Base-by-base conservation (phyloP, 1,140 invertebrate species). In the Drosophila ficusphila region DNA sequence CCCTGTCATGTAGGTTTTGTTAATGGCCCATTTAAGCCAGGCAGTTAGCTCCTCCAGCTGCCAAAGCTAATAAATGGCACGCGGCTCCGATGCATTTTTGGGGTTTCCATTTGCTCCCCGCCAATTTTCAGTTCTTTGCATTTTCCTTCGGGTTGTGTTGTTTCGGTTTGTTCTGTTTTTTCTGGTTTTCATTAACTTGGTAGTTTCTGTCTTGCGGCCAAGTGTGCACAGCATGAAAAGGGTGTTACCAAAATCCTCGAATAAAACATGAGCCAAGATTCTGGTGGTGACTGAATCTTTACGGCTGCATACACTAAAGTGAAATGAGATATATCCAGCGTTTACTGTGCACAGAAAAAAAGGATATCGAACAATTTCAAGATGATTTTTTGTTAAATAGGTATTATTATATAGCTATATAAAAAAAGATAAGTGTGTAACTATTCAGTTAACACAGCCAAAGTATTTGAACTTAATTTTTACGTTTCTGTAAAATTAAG, bases 51-150 rank as follows among this genome's bases (percentile, higher is more conserved):
- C 14, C 36, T 52, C 16, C 29, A 12, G 4, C 70, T 78, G 69
- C 62, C 69, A 68, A 86, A 42, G 47, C 54, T 36, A 79, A 76
- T 71, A 85, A 79, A 85, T 76, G 81, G 44, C 81, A 79, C 56
- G 46, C 79, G 44, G 52, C 38, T 34, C 47, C 58, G 27, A 53
- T 72, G 54, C 58, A 71, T 16, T 53, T 53, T 56, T 8, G 23
- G 42, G n/a, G 18, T 16, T 52, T 11, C 6, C 36, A 18, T 27
- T 16, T 19, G 16, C 23, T 9, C 9, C 1, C 3, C 25, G 4
- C 33, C 42, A 31, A 39, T 61, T 64, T 46, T 47, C 23, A 12
- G 9, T 21, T 48, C 34, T 34, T 14, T 76, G 54, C 47, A 76
- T 61, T 76, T 68, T 39, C 29, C 34, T 8, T 46, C 12, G 6